These are phyloP conservation scores for Cyprinodon tularosa DNA, from an alignment of 2,113 vertebrate genomes.

Conservation along the genomic window DNA sequence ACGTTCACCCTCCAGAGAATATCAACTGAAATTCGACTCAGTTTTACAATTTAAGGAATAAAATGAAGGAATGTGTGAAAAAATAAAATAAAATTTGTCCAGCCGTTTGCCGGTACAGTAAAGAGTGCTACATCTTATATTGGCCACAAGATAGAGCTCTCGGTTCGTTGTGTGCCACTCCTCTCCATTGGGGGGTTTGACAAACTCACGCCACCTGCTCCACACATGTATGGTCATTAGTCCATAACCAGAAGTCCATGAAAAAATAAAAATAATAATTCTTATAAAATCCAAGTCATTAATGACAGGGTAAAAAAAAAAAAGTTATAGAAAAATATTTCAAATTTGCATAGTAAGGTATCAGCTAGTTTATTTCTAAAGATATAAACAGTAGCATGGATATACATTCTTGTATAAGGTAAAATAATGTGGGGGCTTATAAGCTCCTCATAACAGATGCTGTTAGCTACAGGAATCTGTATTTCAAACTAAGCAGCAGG, in stretches of 20 bases:
- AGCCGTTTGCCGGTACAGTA: too few species aligned
- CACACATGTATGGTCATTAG: neutral
- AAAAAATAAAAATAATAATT: neutral
- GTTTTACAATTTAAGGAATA: too few species aligned
- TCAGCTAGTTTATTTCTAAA: neutral
- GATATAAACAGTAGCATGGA: neutral
- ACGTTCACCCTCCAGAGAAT: too few species aligned
- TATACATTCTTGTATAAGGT: neutral
- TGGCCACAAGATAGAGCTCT: constrained; percentile 59
- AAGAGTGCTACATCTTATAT: constrained; percentile 2
- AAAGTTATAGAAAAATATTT: neutral
- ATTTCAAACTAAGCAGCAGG: constrained; percentile 33
- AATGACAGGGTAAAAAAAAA: neutral
- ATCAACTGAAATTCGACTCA: too few species aligned
- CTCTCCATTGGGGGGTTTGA: neutral
- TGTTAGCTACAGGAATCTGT: constrained; percentile 66
- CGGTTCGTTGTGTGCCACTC: neutral
- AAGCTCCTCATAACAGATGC: neutral
- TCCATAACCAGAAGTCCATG: neutral
- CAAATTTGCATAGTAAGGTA: neutral
- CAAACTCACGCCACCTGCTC: neutral
- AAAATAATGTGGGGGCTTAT: too few species aligned
- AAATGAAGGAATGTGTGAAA: too few species aligned
- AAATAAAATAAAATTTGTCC: too few species aligned
- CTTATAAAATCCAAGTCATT: neutral